Evolutionary conservation across 2,888 invertebrate genomes (phyloP).

Genomic region (Chalcosyrphus nemorum): DNA sequence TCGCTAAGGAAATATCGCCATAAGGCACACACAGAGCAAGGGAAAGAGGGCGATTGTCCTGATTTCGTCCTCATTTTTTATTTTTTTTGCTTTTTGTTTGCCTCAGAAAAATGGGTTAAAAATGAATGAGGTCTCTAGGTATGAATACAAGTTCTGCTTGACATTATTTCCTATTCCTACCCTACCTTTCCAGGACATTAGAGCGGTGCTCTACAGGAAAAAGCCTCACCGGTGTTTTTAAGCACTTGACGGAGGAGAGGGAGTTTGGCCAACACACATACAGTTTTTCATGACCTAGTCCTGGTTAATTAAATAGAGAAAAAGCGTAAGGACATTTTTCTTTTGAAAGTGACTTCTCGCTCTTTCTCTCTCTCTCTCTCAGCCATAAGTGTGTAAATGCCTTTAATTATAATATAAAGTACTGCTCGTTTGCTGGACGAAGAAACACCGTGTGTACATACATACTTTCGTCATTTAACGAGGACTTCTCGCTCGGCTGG

Average conservation of each 20-base stretch:
- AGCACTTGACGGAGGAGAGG: background rate
- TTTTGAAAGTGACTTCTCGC: background rate
- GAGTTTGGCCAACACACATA: slow-evolving; percentile 34
- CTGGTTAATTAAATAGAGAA: slow-evolving; percentile 52
- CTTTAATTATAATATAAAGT: slow-evolving; percentile 39
- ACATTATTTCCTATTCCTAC: slow-evolving; percentile 15
- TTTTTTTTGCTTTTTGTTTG: background rate
- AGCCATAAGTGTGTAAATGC: slow-evolving; percentile 22
- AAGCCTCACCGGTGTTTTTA: background rate
- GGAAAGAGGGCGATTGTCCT: slow-evolving; percentile 3
- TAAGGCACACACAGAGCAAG: background rate
- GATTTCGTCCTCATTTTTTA: slow-evolving; percentile 25
- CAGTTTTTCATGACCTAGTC: slow-evolving; percentile 33
- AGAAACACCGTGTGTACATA: background rate
- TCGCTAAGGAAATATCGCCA: slow-evolving; percentile 4
- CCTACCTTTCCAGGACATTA: background rate
- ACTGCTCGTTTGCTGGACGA: slow-evolving; percentile 20
- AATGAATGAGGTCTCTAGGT: slow-evolving; percentile 14
- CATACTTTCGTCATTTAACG: background rate
- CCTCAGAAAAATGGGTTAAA: slow-evolving; percentile 38
- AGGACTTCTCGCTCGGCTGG: no score
- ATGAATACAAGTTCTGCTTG: slow-evolving; percentile 19
- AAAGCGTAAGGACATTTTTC: slow-evolving; percentile 39
- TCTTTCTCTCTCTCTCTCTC: no score
- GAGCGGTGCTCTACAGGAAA: background rate